Evolutionary conservation across 1,140 invertebrate genomes (phyloP).

Genomic region (Leptinotarsa texana): DNA sequence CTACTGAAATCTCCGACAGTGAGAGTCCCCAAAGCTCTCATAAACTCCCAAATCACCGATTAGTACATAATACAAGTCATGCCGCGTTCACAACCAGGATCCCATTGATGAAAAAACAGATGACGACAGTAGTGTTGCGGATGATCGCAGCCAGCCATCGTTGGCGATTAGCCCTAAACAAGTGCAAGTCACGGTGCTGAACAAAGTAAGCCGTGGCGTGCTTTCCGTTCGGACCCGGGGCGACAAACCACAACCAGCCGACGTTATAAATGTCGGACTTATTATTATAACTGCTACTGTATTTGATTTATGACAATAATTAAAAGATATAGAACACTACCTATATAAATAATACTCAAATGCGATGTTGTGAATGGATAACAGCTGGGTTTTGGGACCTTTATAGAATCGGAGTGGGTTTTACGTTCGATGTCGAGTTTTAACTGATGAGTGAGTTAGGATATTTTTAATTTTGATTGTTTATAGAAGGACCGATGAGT

Average conservation of each 20-base stretch:
- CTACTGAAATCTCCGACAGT: no score
- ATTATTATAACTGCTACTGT: constrained; percentile 31
- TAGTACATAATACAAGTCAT: constrained; percentile 24
- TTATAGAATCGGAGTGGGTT: no score
- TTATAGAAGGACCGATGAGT: no score
- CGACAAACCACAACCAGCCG: constrained; percentile 33
- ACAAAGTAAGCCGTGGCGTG: constrained; percentile 25
- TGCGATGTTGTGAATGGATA: no score
- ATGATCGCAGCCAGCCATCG: constrained; percentile 24
- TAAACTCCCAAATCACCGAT: constrained; percentile 16
- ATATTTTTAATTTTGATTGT: no score
- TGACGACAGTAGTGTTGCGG: constrained; percentile 26
- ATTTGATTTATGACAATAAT: constrained; percentile 30
- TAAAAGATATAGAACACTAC: constrained; percentile 23
- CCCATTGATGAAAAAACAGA: constrained; percentile 29
- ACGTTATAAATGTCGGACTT: constrained; percentile 32
- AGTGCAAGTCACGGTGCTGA: constrained; percentile 35
- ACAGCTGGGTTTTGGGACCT: no score
- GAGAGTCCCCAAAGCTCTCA: background rate
- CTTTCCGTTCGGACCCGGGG: constrained; percentile 28
- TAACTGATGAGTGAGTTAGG: no score
- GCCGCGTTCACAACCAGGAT: constrained; percentile 20
- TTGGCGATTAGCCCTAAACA: constrained; percentile 36
- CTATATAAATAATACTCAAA: background rate
- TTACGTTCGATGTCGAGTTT: no score